phyloP scores from a whole-genome alignment of 2,888 invertebrate genomes.

The Desoria tigrina region DNA sequence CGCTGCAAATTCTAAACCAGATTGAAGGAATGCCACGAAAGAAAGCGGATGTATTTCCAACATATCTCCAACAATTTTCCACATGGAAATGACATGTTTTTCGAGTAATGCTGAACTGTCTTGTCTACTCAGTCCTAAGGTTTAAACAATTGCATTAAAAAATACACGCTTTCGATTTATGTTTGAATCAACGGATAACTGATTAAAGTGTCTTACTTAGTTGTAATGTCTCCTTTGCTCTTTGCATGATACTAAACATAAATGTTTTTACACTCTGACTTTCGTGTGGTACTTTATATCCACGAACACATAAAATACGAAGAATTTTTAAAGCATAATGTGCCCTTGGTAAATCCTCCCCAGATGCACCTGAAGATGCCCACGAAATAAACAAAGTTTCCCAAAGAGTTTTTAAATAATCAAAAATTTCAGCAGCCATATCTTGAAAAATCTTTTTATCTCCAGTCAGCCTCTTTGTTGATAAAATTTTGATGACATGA shows the following conservation, averaged over 20 bases:
- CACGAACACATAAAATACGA: slow-evolving; percentile 78
- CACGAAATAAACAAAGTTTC: slow-evolving; percentile 60
- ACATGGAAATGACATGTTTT: slow-evolving; percentile 52
- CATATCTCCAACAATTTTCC: slow-evolving; percentile 62
- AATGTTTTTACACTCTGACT: slow-evolving; percentile 75
- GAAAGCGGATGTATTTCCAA: slow-evolving; percentile 76
- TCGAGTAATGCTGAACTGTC: slow-evolving; percentile 47
- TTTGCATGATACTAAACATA: slow-evolving; percentile 74
- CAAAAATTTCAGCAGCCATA: slow-evolving; percentile 72
- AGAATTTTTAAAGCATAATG: slow-evolving; percentile 77
- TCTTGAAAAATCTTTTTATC: slow-evolving; percentile 82
- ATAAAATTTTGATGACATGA: slow-evolving; percentile 84
- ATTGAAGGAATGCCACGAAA: slow-evolving; percentile 76
- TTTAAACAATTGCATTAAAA: no score
- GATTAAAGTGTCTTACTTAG: slow-evolving; percentile 80
- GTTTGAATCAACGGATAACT: no score
- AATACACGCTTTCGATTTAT: no score
- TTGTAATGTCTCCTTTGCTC: slow-evolving; percentile 75
- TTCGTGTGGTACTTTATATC: slow-evolving; percentile 75
- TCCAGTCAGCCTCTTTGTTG: slow-evolving; percentile 77
- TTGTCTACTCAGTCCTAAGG: slow-evolving; percentile 43
- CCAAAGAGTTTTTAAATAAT: slow-evolving; percentile 77
- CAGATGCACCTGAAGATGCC: slow-evolving; percentile 61
- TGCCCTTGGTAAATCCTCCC: slow-evolving; percentile 74
- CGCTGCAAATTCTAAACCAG: slow-evolving; percentile 77